Percentiles rank a stretch among this genome's conserved stretches.
Conservation (phyloP, 2,888 invertebrate species). For the Phymatocera aterrima region DNA sequence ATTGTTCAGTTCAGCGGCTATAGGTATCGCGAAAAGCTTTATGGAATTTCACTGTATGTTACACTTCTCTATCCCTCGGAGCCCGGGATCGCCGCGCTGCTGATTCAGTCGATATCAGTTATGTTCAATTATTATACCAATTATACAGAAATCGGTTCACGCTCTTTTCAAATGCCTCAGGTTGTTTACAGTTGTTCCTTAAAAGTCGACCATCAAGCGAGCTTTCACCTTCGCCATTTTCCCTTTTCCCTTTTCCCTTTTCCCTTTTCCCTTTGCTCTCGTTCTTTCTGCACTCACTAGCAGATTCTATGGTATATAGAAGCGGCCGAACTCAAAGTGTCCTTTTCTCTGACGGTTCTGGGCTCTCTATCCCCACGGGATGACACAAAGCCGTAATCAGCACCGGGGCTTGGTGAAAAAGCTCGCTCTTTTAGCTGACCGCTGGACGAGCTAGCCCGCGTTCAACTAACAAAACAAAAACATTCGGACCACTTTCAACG, state of each 20-base stretch:
- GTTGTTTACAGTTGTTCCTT: constrained; percentile 14
- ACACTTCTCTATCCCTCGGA: too few species aligned
- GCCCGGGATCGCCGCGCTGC: too few species aligned
- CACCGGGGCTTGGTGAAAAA: constrained; percentile 24
- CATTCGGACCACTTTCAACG: not conserved
- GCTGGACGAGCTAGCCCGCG: not conserved
- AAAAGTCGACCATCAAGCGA: constrained; percentile 32
- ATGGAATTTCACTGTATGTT: not conserved
- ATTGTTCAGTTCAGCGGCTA: not conserved
- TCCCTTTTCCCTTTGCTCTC: constrained; percentile 1
- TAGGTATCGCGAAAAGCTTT: too few species aligned
- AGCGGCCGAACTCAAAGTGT: constrained; percentile 27
- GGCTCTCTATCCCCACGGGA: constrained; percentile 47
- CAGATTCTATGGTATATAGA: too few species aligned
- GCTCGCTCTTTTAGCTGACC: constrained; percentile 38
- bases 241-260: constrained; percentile 17
- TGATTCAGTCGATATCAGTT: not conserved
- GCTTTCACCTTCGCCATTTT: constrained; percentile 15
- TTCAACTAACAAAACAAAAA: constrained; percentile 32
- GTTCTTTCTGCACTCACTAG: not conserved
- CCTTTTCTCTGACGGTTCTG: constrained; percentile 48
- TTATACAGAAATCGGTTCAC: constrained; percentile 1
- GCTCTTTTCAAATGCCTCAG: not conserved
- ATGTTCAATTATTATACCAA: not conserved
- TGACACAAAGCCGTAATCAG: constrained; percentile 56